Conservation (phyloP, 2,888 invertebrate species). For the Diaperis boleti region DNA sequence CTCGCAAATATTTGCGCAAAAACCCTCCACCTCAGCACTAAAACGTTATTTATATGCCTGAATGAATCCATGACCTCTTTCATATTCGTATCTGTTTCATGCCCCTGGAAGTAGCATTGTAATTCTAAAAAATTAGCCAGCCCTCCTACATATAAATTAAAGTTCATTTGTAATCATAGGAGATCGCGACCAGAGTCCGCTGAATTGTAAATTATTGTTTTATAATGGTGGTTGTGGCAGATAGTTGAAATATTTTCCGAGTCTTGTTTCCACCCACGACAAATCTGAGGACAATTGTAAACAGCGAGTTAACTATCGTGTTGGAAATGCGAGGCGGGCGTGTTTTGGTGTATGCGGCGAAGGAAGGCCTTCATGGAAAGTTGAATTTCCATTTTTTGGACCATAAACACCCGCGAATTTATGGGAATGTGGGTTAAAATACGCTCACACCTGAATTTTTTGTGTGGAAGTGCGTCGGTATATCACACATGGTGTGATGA, state of each 20-base stretch:
- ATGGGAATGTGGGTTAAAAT: conserved; percentile 32
- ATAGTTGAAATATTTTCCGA: conserved; percentile 5
- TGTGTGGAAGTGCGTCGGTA: neutral
- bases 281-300: conserved; percentile 21
- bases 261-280: conserved; percentile 21
- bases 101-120: conserved; percentile 25
- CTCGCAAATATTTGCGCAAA: conserved; percentile 4
- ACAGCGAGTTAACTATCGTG: conserved; percentile 5
- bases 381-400: conserved; percentile 16
- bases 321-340: neutral
- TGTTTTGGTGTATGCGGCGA: neutral
- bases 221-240: conserved; percentile 24
- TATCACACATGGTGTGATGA: conserved; percentile 1
- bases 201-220: conserved; percentile 40
- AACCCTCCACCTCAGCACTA: conserved; percentile 6
- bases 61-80: conserved; percentile 18
- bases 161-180: conserved; percentile 40
- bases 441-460: conserved; percentile 24
- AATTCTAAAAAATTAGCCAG: conserved; percentile 26
- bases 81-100: conserved; percentile 2
- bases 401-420: conserved; percentile 15
- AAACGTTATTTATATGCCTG: conserved; percentile 7
- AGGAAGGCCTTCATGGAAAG: conserved; percentile 7
- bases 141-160: conserved; percentile 39
- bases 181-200: conserved; percentile 22